phyloP scores from a whole-genome alignment of 2,797 vertebrate genomes.

The Toxotes lorentzi region DNA sequence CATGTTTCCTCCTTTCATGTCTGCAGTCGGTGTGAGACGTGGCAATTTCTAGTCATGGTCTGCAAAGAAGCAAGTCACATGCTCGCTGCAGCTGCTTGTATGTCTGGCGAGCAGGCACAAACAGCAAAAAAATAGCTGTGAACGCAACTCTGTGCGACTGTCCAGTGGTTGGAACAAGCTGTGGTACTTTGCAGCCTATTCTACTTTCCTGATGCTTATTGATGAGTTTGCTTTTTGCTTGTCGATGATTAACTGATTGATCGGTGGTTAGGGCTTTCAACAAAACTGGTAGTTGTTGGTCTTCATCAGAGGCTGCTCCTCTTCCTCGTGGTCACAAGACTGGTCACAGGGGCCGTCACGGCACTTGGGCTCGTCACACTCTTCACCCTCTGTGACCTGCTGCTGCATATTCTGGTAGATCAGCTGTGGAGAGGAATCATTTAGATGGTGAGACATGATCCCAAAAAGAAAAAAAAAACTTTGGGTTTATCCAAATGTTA shows the following conservation, averaged over 20 bases:
- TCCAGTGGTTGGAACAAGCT: constrained; percentile 24
- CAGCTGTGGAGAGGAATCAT: constrained; percentile 62
- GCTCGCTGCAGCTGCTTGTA: constrained; percentile 67
- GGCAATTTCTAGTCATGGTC: constrained; percentile 68
- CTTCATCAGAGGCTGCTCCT: constrained; percentile 90
- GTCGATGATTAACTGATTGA: background rate
- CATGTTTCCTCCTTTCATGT: constrained; percentile 66
- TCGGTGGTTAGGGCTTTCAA: constrained; percentile 69
- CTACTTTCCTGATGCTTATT: constrained; percentile 20
- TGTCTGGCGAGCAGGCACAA: constrained; percentile 60
- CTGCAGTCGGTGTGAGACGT: constrained; percentile 52
- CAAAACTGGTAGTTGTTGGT: constrained; percentile 98
- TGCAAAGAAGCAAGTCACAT: constrained; percentile 72
- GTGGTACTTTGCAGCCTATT: constrained; percentile 21
- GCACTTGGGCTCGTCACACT: constrained; percentile 78
- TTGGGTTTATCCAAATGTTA: background rate
- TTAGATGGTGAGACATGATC: constrained; percentile 14
- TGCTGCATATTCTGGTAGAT: constrained; percentile 85
- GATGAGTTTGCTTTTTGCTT: too few relatives aligned
- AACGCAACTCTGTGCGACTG: constrained; percentile 39
- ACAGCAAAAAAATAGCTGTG: constrained; percentile 61
- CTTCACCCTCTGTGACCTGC: constrained; percentile 82
- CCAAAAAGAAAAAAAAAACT: background rate
- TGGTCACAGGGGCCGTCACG: constrained; percentile 85
- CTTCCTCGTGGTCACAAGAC: constrained; percentile 90